Evolutionary conservation across 2,113 vertebrate species (phyloP).

Genomic region (Edolisoma coerulescens): DNA sequence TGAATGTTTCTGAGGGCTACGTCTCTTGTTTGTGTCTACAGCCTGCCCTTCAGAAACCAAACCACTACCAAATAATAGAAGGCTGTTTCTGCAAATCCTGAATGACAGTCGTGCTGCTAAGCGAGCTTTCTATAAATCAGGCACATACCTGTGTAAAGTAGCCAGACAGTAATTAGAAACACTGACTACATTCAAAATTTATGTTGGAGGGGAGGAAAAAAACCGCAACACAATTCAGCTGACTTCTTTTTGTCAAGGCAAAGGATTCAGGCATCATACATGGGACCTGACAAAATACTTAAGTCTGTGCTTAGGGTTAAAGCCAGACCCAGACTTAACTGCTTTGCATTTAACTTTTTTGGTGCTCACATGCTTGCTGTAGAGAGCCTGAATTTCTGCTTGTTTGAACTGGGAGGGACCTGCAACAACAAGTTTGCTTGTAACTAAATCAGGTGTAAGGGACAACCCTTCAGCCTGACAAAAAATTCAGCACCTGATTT

Average conservation of each 20-base stretch:
- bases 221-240: not conserved
- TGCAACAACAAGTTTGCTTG: not conserved
- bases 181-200: not conserved
- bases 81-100: conserved; percentile 39
- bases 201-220: not conserved
- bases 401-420: not conserved
- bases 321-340: not conserved
- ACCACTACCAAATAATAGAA: conserved; percentile 11
- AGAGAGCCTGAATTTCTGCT: not conserved
- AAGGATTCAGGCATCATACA: not conserved
- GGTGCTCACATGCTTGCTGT: not conserved
- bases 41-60: conserved; percentile 44
- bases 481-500: not conserved
- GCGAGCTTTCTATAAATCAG: not conserved
- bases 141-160: conserved; percentile 8
- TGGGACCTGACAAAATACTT: not conserved
- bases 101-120: conserved; percentile 18
- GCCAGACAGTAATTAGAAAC: not conserved
- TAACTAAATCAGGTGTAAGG: not conserved
- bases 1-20: conserved; percentile 58
- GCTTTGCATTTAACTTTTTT: not conserved
- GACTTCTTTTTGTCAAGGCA: not conserved
- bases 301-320: not conserved
- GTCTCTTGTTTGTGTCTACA: conserved; percentile 49
- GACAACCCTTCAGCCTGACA: not conserved